phyloP scores from a whole-genome alignment of 2,888 invertebrate genomes.

The Cephus pulcher region DNA sequence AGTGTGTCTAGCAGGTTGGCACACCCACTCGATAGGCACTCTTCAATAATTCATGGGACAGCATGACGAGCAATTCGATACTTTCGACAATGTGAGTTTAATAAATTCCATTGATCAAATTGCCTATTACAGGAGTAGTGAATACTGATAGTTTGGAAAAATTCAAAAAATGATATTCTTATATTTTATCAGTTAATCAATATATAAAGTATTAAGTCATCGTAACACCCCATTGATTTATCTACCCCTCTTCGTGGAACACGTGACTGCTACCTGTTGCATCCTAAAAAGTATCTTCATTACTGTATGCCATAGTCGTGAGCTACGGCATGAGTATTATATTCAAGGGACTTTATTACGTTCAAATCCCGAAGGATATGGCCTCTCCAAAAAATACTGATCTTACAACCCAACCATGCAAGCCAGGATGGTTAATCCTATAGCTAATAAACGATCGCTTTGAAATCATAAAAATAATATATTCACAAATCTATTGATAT shows the following conservation, averaged over 20 bases:
- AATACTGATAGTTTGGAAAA: neutral
- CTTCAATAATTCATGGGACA: constrained; percentile 19
- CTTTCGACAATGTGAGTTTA: neutral
- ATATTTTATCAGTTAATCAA: neutral
- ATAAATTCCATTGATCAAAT: neutral
- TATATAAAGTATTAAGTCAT: neutral
- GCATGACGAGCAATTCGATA: constrained; percentile 16
- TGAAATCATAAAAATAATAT: neutral
- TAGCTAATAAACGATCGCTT: neutral
- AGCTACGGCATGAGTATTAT: neutral
- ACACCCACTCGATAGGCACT: constrained; percentile 21
- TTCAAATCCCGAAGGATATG: neutral
- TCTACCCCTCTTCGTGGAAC: neutral
- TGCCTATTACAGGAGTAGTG: neutral
- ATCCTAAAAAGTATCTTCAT: no score
- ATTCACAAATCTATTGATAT: neutral
- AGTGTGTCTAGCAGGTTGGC: constrained; percentile 20
- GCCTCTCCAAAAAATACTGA: neutral
- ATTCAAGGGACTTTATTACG: neutral
- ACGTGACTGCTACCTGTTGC: no score
- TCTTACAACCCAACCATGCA: neutral
- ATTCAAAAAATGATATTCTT: neutral
- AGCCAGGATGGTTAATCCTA: neutral
- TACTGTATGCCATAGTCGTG: no score
- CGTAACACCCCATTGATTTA: neutral